Base-by-base conservation (phyloP, 2,888 invertebrate species). In the Argyresthia goedartella region DNA sequence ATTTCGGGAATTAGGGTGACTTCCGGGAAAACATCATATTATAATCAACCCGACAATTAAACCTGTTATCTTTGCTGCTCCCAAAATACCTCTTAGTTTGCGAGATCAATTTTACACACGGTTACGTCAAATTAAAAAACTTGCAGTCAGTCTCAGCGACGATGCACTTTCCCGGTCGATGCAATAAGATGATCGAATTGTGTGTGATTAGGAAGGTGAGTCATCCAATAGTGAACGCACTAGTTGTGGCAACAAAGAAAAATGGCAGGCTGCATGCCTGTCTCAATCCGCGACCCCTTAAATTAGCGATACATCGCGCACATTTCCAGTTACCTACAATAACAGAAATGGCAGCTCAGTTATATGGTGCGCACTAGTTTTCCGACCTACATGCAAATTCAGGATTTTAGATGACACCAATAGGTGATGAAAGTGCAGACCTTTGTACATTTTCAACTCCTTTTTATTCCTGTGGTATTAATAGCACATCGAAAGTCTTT, bases 161-260 rank as follows among this genome's bases (percentile, higher is more conserved):
- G 58, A 57, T 34, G n/a, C n/a, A n/a, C n/a, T 52, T 61, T 35
- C 43, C 36, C 46, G 11, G 0, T 1, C 55, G 56, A 39, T 51
- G 57, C 50, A 13, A 49, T 8, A 46, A 50, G 8, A 59, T 59
- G 58, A 54, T 53, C 14, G 7, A 39, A 11, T 36, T 59, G 9
- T 53, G 55, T n/a, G 54, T 57, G 0, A 51, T 58, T 34, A 52
- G 56, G 25, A 58, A 58, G 35, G 56, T 58, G 2, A 46, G 51
- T 9, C 56, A 59, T 34, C 57, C 59, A 1, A 58, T 57, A 58
- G 59, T 58, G 0, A 59, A 60, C 47, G 55, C 59, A 13, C 57
- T 62, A 10, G 60, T 63, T 4, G 14, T 63, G 9, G 59, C 54
- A 1, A 58, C 58, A 2, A 61, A 59, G 52, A 59, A 58, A 41